Conservation (phyloP, 1,140 invertebrate species). For the Trachymyrmex septentrionalis region DNA sequence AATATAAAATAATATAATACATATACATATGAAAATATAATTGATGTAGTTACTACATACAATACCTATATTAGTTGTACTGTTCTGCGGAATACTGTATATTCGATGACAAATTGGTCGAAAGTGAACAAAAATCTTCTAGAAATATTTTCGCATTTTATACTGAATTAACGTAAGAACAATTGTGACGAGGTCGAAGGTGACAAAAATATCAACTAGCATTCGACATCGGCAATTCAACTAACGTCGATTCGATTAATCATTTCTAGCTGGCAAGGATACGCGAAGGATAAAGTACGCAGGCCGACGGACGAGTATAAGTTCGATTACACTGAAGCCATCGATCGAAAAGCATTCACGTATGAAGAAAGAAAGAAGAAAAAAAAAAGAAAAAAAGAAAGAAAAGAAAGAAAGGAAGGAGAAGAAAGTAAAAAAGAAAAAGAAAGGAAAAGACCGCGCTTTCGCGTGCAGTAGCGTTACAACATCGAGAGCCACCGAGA, state of each 20-base stretch:
- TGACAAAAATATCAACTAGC: background rate
- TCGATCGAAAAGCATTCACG: slow-evolving; percentile 52
- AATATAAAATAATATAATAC: too few relatives aligned
- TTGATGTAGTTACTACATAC: too few relatives aligned
- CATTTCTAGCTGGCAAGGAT: background rate
- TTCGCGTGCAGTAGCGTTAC: slow-evolving; percentile 54
- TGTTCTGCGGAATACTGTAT: too few relatives aligned
- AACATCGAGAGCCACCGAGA: slow-evolving; percentile 56
- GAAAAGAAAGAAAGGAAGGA: background rate
- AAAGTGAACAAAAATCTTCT: background rate
- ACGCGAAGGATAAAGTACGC: slow-evolving; percentile 19
- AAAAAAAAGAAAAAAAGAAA: background rate
- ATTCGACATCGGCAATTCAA: background rate
- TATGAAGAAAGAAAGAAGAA: background rate
- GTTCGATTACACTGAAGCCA: slow-evolving; percentile 57
- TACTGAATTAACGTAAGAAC: background rate
- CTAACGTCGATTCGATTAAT: background rate
- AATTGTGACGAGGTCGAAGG: background rate
- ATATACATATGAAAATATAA: too few relatives aligned
- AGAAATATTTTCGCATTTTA: background rate
- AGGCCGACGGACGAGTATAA: slow-evolving; percentile 26
- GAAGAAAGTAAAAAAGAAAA: background rate
- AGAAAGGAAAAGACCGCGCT: slow-evolving; percentile 34
- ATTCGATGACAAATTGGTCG: background rate
- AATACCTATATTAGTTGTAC: too few relatives aligned